Evolutionary conservation across 2,888 invertebrate genomes (phyloP), one percentile per base, ranked within the genome.

Genomic region (Hyppa rectilinea): DNA sequence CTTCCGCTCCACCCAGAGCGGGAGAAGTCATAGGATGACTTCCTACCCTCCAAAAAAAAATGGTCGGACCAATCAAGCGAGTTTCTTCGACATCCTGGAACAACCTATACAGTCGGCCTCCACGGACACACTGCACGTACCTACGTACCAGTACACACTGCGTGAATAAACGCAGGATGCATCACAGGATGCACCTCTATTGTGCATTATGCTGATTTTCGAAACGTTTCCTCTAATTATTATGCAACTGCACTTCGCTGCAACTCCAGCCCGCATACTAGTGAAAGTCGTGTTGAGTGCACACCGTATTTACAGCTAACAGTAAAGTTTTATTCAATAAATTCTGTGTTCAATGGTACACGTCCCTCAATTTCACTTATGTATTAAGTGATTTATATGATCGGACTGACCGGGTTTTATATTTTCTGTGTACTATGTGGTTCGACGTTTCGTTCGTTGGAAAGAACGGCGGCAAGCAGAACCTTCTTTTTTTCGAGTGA

Each of bases 211-310:
- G 85, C 87, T 85, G 80, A 88, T 92, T 93, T 93, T 91, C 92
- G 88, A 90, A 91, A 92, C 87, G 82, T 84, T 91, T 94, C 94
- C 94, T 88, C 83, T 84, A 87, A 90, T 93, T 91, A 88, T 88
- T 86, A 86, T 74, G 83, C 82, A 75, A 77, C 72, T 80, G 81
- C 86, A 87, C 81, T 29, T 17, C 59, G 60, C 71, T 74, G 75
- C 77, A 67, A 75, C 58, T 58, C 6, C 50, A 64, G 53, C 34
- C 0, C 43, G 56, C 74, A 59, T 49, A 80, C 66, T 85, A 91
- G 92, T 91, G 91, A 92, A 92, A 92, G 92, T 89, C 82, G 79
- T 83, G 82, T 74, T 77, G 73, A 62, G 71, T 80, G 72, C 78
- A 77, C 78, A 55, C 63, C 82, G 83, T 82, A 64, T 73, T 53